phyloP scores from a whole-genome alignment of 1,140 invertebrate genomes.

The Drosophila santomea region DNA sequence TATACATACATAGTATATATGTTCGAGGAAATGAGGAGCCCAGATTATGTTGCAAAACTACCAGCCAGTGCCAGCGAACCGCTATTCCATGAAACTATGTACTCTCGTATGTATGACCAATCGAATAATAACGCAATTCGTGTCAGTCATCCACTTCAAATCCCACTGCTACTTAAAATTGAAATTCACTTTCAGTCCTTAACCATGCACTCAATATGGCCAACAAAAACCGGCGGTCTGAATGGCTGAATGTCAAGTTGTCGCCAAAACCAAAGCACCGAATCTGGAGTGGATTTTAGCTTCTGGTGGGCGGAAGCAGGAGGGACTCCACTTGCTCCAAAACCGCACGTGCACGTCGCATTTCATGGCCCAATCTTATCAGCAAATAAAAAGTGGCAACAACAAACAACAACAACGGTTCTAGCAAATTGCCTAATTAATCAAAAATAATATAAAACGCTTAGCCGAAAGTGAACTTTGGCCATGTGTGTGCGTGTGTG shows the following conservation, averaged over 20 bases:
- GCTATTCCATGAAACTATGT: background rate
- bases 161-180: conserved; percentile 14
- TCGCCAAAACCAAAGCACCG: conserved; percentile 20
- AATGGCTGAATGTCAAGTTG: conserved; percentile 35
- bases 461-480: conserved; percentile 36
- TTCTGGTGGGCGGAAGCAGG: conserved; percentile 21
- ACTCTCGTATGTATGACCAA: background rate
- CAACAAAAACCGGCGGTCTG: conserved; percentile 7
- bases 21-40: too few relatives aligned
- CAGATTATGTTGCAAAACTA: too few relatives aligned
- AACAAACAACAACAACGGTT: conserved; percentile 21
- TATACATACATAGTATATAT: too few relatives aligned
- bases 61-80: too few relatives aligned
- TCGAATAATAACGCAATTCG: conserved; percentile 7
- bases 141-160: background rate
- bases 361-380: conserved; percentile 48
- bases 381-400: conserved; percentile 24
- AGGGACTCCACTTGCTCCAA: conserved; percentile 4
- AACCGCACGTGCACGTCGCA: conserved; percentile 20
- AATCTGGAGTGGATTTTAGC: conserved; percentile 29
- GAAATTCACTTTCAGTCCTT: conserved; percentile 20
- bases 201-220: background rate
- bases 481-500: conserved; percentile 4
- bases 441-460: conserved; percentile 55
- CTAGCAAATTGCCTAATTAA: conserved; percentile 59